Evolutionary conservation across 2,113 vertebrate species (phyloP).

Genomic region (Heterotilapia buettikoferi): DNA sequence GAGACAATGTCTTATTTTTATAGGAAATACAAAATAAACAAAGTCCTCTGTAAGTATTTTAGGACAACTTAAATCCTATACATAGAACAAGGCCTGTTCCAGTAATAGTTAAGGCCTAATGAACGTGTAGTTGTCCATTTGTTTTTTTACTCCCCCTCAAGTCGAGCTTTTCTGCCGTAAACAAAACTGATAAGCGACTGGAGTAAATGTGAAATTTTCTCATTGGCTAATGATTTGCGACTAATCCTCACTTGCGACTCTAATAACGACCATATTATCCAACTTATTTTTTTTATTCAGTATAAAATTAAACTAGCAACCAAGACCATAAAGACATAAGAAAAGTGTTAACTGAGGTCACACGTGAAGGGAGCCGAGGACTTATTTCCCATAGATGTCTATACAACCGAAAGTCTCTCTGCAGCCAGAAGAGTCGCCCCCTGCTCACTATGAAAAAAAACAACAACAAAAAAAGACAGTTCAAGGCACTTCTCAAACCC

Average conservation of each 20-base stretch:
- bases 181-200: not conserved
- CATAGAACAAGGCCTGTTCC: not conserved
- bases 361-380: not conserved
- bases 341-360: not conserved
- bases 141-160: not conserved
- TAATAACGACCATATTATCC: not conserved
- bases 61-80: not conserved
- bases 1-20: not conserved
- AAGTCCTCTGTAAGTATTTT: not conserved
- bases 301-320: not conserved
- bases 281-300: not conserved
- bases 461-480: not conserved
- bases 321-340: not conserved
- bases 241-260: not conserved
- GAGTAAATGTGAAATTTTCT: not conserved
- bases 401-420: not conserved
- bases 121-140: rapidly evolving
- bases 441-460: not conserved
- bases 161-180: not conserved
- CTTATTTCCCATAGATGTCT: not conserved
- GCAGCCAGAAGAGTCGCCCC: not conserved
- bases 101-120: not conserved
- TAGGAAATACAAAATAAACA: not conserved
- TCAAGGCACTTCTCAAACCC: not conserved
- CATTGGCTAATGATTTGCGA: not conserved